Evolutionary conservation across 2,797 vertebrate genomes (phyloP).

Genomic region (Diceros bicornis): DNA sequence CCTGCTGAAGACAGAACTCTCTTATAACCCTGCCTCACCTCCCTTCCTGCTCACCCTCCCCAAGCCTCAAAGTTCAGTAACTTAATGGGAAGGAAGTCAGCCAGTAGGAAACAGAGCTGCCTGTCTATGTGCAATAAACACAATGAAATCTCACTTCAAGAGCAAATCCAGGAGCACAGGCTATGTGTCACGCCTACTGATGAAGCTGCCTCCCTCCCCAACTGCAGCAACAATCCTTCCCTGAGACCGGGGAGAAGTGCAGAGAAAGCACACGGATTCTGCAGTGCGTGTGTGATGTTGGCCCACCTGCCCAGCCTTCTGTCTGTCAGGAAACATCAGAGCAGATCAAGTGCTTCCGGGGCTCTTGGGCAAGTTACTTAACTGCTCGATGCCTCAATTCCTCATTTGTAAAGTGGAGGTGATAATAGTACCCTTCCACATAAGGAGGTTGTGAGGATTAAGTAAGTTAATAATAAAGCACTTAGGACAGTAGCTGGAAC

Average conservation of each 20-base stretch:
- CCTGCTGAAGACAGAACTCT: neutral
- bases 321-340: neutral
- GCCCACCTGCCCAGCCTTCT: neutral
- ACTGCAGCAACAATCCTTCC: neutral
- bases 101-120: neutral
- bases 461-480: neutral
- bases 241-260: neutral
- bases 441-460: neutral
- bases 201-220: neutral
- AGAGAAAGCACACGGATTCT: neutral
- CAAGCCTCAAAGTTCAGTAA: neutral
- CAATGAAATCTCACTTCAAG: slow-evolving; percentile 44
- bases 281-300: rapidly evolving
- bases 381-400: neutral
- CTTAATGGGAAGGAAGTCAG: slow-evolving; percentile 31
- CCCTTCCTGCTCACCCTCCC: neutral
- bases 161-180: neutral
- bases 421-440: neutral
- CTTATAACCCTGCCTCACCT: neutral
- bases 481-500: neutral
- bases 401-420: neutral
- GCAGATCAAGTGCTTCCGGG: neutral
- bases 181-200: neutral
- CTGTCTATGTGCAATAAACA: neutral
- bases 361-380: neutral